Base-by-base conservation (phyloP, 2,113 vertebrate genomes). In the Coptodon bakossiorum region DNA sequence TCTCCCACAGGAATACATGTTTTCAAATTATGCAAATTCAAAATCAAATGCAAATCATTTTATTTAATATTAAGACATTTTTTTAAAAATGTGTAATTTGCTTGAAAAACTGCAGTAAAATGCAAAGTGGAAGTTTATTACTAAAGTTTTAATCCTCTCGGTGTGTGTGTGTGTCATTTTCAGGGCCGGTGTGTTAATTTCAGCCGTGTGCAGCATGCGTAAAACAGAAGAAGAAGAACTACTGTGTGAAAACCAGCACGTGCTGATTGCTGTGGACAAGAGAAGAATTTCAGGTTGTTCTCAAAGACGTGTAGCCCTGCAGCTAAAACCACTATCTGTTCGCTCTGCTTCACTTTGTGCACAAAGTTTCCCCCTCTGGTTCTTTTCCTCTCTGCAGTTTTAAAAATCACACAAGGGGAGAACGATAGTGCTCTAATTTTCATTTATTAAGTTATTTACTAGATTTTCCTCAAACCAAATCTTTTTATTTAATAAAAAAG, bases 181-280 rank as follows among this genome's bases (percentile, higher is more conserved):
- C 93, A 99, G 98, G 98, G 98, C 40, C 97, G 98, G 3, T 99
- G 98, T 89, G 96, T 99, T 22, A 98, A 98, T 92, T 99, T 99
- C 95, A 97, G 87, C 88, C 96, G 98, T 24, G 97, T 98, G 53
- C 96, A 90, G 2, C 96, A 96, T 84, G 96, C 96, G 81, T 97
- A 97, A 92, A 89, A 7, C 16, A 86, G 6, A 6, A 36, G 19
- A 48, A 48, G 6, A 7, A 40, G 19, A 31, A 66, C n/a, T 8
- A 29, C 84, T 14, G 24, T 13, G 40, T 52, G 68, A 63, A 38
- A 7, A 50, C 19, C 59, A 36, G 22, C 71, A 19, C 45, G 66
- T 31, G 83, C 89, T n/a, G 27, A 56, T 52, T 63, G 80, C 86
- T 61, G 82, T 80, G 38, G 52, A 89, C 50, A 24, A 86, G 14